A percentile compares a stretch with the other conserved stretches of the same genome.
These are phyloP conservation scores for Peromyscus nudipes DNA, from an alignment of 2,797 vertebrate genomes.

Conservation along the genomic window DNA sequence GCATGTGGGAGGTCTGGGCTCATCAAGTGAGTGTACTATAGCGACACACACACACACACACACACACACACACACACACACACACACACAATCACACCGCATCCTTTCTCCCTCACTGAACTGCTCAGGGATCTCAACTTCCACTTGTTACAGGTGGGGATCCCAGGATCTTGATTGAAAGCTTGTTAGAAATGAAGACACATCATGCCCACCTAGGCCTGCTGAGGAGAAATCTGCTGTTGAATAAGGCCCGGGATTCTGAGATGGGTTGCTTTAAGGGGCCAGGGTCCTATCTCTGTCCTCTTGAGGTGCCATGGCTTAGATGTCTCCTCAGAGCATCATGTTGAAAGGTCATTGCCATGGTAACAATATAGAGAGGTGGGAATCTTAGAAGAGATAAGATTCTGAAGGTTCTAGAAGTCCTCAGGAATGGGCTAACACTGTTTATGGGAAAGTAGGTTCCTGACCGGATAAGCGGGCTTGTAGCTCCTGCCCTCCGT, in stretches of 20 bases:
- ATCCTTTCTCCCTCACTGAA: rapidly evolving
- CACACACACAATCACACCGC: rapidly evolving
- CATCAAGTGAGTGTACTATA: rapidly evolving
- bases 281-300: rapidly evolving
- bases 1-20: neutral
- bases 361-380: neutral
- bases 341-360: neutral
- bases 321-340: neutral
- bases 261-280: neutral
- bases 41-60: rapidly evolving
- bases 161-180: neutral
- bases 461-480: neutral
- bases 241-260: neutral
- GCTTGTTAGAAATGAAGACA: neutral
- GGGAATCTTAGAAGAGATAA: neutral
- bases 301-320: neutral
- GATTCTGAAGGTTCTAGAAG: neutral
- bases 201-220: too few species aligned
- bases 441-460: neutral
- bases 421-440: neutral
- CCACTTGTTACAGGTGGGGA: neutral
- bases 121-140: neutral
- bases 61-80: rapidly evolving
- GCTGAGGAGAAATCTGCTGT: neutral
- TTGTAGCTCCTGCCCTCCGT: neutral